Base-by-base conservation (phyloP, 2,113 vertebrate species). In the Engraulis encrasicolus region DNA sequence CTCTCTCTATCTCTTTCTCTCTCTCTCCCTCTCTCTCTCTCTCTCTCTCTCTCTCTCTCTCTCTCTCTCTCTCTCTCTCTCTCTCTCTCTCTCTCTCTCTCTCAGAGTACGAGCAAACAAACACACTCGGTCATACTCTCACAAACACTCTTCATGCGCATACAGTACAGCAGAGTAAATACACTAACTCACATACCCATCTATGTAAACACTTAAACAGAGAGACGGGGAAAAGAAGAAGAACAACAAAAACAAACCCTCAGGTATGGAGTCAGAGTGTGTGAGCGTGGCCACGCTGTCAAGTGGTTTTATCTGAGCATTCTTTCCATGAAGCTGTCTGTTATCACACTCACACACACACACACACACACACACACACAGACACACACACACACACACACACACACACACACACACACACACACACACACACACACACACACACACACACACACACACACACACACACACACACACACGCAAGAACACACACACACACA, bases 281-380 rank as follows among this genome's bases (percentile, higher is more conserved):
- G 54, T 66, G 58, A 66, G 27, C 23, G 0, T 66, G 9, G 23
- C 58, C 7, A n/a, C 31, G 7, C 23, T 11, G 7, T 66, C 58
- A 66, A 31, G 58, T 66, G 58, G 27, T 66, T 58, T 27, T 66
- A 66, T 66, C 58, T 27, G 23, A 66, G 23, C n/a, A 66, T 66
- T 66, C 58, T 66, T 66, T 66, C 58, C 58, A 66, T 31, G 14
- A 23, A 31, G 23, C 31, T 27, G 58, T 66, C 58, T 66, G 58
- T 66, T 66, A 66, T 66, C 58, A 27, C 7, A 66, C n/a, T n/a
- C 20, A 23, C 54, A n/a, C 54, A 23, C 54, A n/a, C 54, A n/a
- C 54, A n/a, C 54, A 58, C 54, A 58, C 54, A 58, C 54, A 66
- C 58, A 66, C 58, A 61, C 54, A 61, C n/a, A 61, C 54, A 61